Conservation (phyloP, 2,113 vertebrate species). For the Sorex araneus region DNA sequence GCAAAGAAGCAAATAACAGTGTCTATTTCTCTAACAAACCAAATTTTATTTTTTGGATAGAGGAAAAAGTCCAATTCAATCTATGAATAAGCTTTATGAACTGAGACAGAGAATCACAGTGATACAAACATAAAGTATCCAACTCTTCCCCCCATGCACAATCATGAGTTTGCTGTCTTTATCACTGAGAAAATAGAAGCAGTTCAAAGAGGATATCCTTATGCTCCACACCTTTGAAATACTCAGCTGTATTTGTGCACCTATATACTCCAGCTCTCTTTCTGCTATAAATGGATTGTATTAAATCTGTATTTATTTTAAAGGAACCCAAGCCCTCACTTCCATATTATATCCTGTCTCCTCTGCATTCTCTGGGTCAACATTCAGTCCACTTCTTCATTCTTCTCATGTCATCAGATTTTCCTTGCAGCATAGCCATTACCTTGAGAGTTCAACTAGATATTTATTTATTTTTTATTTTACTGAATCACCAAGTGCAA, state of each 20-base stretch:
- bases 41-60: background rate
- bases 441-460: background rate
- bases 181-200: background rate
- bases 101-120: background rate
- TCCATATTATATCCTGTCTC: background rate
- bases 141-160: background rate
- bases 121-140: background rate
- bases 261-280: background rate
- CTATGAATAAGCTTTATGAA: constrained; percentile 55
- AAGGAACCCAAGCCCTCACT: background rate
- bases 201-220: background rate
- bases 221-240: background rate
- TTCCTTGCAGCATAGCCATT: background rate
- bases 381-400: background rate
- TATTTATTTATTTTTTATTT: no score
- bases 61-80: constrained; percentile 15
- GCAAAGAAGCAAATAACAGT: background rate
- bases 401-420: background rate
- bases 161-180: background rate
- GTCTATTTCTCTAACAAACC: background rate
- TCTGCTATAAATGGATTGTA: background rate
- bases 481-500: no score
- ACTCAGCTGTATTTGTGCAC: no score
- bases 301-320: background rate
- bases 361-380: background rate